Percentiles rank a stretch among this genome's conserved stretches.
Conservation (phyloP, 2,113 vertebrate genomes). For the Bucco capensis region DNA sequence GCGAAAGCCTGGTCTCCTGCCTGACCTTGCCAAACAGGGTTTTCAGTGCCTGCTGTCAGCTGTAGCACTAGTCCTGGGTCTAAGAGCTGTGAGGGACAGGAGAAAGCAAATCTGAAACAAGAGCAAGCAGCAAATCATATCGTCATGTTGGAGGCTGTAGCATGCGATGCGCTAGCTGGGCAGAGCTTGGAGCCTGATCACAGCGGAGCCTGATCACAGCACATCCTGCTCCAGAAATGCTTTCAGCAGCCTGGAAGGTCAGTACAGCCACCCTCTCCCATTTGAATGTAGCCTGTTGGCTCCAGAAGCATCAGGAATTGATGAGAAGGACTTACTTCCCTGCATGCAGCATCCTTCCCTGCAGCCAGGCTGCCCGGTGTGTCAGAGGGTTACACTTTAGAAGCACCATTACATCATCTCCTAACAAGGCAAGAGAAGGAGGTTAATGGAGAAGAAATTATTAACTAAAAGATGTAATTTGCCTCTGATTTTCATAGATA, state of each 20-base stretch:
- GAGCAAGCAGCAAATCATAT: neutral
- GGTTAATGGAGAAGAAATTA: constrained; percentile 63
- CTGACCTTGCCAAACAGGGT: neutral
- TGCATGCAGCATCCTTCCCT: neutral
- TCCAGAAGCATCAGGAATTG: neutral
- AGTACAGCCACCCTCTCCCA: neutral
- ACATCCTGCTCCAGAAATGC: neutral
- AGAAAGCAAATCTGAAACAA: neutral
- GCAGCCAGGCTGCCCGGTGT: neutral
- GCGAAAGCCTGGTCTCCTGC: neutral
- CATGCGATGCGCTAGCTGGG: rapidly evolving
- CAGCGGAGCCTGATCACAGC: neutral
- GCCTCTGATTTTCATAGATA: constrained; percentile 61
- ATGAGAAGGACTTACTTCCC: neutral
- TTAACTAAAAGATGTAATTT: constrained; percentile 67
- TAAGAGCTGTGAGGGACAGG: neutral
- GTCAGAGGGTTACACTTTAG: neutral
- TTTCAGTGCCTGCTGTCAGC: neutral
- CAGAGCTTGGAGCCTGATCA: rapidly evolving
- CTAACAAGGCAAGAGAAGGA: constrained; percentile 46
- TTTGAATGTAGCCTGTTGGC: neutral
- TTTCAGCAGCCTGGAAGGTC: neutral
- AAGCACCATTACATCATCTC: constrained; percentile 54
- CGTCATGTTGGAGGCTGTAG: rapidly evolving
- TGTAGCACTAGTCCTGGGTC: neutral